Evolutionary conservation across 2,888 invertebrate species (phyloP).

Genomic region (Ophion costatus): DNA sequence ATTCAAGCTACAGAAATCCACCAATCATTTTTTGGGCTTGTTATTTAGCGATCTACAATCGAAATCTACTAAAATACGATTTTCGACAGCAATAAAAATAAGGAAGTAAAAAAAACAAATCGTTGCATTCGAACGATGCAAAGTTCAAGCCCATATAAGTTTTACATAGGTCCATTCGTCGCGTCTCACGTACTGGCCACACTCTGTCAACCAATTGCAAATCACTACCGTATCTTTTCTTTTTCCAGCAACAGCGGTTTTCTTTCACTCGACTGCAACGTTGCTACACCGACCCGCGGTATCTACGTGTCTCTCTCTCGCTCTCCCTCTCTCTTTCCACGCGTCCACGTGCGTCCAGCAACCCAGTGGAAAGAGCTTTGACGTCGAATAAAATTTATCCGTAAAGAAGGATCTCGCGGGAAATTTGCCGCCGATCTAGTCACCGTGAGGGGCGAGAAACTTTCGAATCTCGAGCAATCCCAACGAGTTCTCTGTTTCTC

Average conservation of each 20-base stretch:
- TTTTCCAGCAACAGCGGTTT: neutral
- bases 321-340: neutral
- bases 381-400: neutral
- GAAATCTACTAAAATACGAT: no score
- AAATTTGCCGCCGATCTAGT: neutral
- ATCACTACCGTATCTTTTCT: neutral
- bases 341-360: neutral
- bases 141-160: constrained; percentile 61
- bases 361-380: neutral
- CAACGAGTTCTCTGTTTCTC: no score
- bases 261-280: neutral
- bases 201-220: constrained; percentile 64
- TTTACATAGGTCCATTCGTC: constrained; percentile 22
- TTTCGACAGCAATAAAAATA: no score
- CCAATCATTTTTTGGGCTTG: no score
- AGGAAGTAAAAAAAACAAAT: no score
- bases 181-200: constrained; percentile 70
- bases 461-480: neutral
- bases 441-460: neutral
- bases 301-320: neutral
- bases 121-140: no score
- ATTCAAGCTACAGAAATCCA: no score
- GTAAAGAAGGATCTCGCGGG: neutral
- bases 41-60: no score
- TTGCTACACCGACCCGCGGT: constrained; percentile 1